These are phyloP conservation scores for Threskiornis aethiopicus DNA, from an alignment of 2,797 vertebrate species.

Conservation along the genomic window DNA sequence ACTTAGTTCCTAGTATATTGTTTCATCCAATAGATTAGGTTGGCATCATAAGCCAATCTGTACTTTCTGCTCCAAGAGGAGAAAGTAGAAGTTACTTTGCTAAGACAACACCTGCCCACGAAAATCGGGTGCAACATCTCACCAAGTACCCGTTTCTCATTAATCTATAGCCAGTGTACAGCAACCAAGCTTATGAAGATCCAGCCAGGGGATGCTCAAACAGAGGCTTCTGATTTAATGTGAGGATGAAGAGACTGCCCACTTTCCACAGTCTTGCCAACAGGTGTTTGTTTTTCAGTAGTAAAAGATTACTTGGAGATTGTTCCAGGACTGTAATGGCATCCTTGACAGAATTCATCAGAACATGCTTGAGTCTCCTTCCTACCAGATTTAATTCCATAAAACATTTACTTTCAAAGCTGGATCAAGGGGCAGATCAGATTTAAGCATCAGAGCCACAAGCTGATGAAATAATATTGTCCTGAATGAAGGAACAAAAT, in stretches of 20 bases:
- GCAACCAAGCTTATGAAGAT: not conserved
- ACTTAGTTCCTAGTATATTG: not conserved
- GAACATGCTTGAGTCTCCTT: not conserved
- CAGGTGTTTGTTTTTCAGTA: not conserved
- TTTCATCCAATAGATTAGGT: not conserved
- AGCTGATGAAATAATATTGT: not conserved
- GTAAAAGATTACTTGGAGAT: not conserved
- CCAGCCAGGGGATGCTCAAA: not conserved
- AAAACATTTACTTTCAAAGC: not conserved
- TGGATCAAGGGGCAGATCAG: not conserved
- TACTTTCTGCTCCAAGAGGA: not conserved
- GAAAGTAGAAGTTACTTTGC: not conserved
- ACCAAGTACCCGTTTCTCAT: not conserved
- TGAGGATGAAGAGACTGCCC: not conserved
- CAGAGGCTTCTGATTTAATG: not conserved
- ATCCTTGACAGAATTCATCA: not conserved
- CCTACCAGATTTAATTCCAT: not conserved
- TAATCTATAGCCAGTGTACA: not conserved
- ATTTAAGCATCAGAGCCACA: not conserved
- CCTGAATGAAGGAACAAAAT: not conserved
- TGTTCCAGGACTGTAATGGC: not conserved
- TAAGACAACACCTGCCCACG: not conserved
- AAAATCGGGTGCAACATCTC: not conserved
- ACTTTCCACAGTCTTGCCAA: not conserved
- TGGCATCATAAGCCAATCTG: not conserved